Evolutionary conservation across 2,113 vertebrate species (phyloP), one percentile per base, ranked within the genome.

Genomic region (Sinocyclocheilus anophthalmus): DNA sequence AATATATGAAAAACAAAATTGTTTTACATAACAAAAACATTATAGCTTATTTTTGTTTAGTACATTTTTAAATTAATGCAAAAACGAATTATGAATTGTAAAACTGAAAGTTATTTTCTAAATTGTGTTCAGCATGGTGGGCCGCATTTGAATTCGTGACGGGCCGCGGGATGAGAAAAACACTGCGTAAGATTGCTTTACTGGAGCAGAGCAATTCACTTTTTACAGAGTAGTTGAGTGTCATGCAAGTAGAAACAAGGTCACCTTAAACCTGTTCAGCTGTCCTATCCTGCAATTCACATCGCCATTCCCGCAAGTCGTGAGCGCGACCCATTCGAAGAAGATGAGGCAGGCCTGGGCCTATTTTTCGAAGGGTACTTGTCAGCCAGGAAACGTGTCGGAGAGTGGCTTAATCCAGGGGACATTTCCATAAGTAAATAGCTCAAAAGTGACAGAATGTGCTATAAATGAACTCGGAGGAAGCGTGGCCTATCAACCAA

Each of bases 401-500:
- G 75, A 73, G 55, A 72, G 88, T 81, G 82, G 86, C 90, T 94
- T 92, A 89, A 92, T 92, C 91, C 77, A 26, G 76, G 91, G 91
- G 92, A 92, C 90, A 93, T 94, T 94, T 94, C 91, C 94, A 94
- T 95, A 91, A 92, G 94, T 93, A 95, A 95, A 95, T 94, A 94
- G 94, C 93, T 93, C 93, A 93, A 88, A 92, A 92, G 90, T 93
- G 95, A 94, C 94, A 95, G 91, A 91, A 90, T 88, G 89, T 86
- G 86, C 92, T 93, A 93, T 91, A 95, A 95, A 94, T 93, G 92
- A 94, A 90, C 93, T 72, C 91, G 89, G 84, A 30, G 73, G 91
- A 91, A 61, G 84, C 39, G 70, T 87, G 92, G 92, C 93, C 92
- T 92, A 92, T 93, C 93, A 93, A 91, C 91, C 53, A 55, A 88